phyloP scores from a whole-genome alignment of 2,797 vertebrate species.

The Clarias fuscus region DNA sequence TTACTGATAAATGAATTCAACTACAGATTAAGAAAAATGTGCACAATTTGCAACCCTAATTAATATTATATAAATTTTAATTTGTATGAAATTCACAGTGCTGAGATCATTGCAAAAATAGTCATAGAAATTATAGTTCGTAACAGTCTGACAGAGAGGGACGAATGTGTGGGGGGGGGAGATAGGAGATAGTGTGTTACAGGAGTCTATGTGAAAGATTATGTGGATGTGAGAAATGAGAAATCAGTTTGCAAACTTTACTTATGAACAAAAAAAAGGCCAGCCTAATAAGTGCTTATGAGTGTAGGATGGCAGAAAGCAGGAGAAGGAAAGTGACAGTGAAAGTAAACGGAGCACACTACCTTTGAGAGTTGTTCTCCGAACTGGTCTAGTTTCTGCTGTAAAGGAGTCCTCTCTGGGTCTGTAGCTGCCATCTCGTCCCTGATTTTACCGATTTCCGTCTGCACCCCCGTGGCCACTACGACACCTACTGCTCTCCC shows the following conservation, averaged over 20 bases:
- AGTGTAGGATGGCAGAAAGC: neutral
- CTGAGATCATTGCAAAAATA: neutral
- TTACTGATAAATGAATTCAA: too few species aligned
- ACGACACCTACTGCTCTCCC: conserved; percentile 77
- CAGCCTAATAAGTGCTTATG: neutral
- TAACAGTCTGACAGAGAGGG: neutral
- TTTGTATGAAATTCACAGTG: neutral
- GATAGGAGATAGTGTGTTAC: neutral
- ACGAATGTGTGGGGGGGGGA: neutral
- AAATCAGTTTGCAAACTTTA: neutral
- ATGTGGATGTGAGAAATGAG: neutral
- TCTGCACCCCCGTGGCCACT: conserved; percentile 77
- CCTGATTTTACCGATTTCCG: conserved; percentile 81
- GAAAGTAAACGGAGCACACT: neutral
- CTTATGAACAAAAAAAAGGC: neutral
- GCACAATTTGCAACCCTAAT: too few species aligned
- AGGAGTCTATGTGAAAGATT: neutral
- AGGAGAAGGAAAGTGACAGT: conserved; percentile 4
- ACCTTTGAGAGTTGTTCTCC: conserved; percentile 81
- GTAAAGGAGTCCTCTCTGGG: conserved; percentile 77
- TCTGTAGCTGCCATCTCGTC: conserved; percentile 81
- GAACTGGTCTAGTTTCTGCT: conserved; percentile 81
- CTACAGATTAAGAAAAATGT: too few species aligned
- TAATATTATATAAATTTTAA: neutral
- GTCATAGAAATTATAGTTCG: neutral